Percentiles rank a stretch among this genome's conserved stretches.
phyloP scores from a whole-genome alignment of 1,140 invertebrate species.

The Bactericera cockerelli region DNA sequence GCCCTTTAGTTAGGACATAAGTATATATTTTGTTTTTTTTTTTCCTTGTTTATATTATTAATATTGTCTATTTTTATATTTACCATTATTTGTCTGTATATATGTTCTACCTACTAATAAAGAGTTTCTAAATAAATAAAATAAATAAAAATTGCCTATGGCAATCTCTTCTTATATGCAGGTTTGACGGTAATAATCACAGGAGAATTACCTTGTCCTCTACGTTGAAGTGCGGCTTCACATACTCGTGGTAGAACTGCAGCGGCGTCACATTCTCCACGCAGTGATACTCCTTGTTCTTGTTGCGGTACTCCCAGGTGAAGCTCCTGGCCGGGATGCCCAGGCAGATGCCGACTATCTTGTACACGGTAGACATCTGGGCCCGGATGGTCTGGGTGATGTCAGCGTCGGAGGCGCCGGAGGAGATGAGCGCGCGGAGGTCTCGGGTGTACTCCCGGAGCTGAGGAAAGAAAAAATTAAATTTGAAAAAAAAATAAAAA shows the following conservation, averaged over 20 bases:
- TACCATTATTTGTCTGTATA: too few species aligned
- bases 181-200: too few species aligned
- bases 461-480: too few species aligned
- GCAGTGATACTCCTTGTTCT: conserved; percentile 56
- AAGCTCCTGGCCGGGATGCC: conserved; percentile 66
- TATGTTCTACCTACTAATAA: too few species aligned
- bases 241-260: conserved; percentile 65
- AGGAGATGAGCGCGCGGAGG: conserved; percentile 42
- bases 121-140: too few species aligned
- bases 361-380: conserved; percentile 60
- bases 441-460: conserved; percentile 64
- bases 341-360: conserved; percentile 66
- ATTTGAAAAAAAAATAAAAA: conserved; percentile 23
- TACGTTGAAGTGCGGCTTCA: conserved; percentile 64
- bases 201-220: conserved; percentile 62
- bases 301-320: conserved; percentile 77
- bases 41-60: too few species aligned
- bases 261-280: conserved; percentile 59
- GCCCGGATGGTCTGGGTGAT: conserved; percentile 40
- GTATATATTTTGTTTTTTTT: too few species aligned
- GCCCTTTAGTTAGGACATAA: too few species aligned
- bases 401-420: conserved; percentile 37
- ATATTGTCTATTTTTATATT: too few species aligned
- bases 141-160: too few species aligned
- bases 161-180: too few species aligned